Percentiles rank a stretch among this genome's conserved stretches.
phyloP scores from a whole-genome alignment of 2,113 vertebrate genomes.

The Thunnus maccoyii region DNA sequence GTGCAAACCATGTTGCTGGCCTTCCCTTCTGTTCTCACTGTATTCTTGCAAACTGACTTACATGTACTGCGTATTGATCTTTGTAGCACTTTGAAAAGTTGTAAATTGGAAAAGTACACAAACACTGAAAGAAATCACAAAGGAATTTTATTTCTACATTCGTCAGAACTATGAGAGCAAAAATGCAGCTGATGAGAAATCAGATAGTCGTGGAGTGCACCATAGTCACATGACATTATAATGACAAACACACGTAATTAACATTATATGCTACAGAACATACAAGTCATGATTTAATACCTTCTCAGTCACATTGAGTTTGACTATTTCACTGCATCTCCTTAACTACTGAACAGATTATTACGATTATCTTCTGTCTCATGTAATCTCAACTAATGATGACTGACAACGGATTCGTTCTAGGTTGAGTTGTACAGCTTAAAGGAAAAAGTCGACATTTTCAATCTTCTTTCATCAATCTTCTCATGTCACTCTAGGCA shows the following conservation, averaged over 20 bases:
- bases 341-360: slow-evolving; percentile 12
- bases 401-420: not conserved
- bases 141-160: slow-evolving; percentile 53
- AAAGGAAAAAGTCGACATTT: not conserved
- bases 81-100: not conserved
- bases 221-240: slow-evolving; percentile 10
- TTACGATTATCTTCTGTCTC: not conserved
- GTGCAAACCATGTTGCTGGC: slow-evolving; percentile 27
- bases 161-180: slow-evolving; percentile 44
- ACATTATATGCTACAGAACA: slow-evolving; percentile 44
- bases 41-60: not conserved
- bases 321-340: slow-evolving; percentile 30
- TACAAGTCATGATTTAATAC: slow-evolving; percentile 22
- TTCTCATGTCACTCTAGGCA: slow-evolving; percentile 4
- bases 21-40: slow-evolving; percentile 37
- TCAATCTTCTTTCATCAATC: not conserved
- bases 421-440: not conserved
- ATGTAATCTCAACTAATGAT: slow-evolving; percentile 4
- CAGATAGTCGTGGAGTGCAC: slow-evolving; percentile 24
- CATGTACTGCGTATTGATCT: not conserved
- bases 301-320: slow-evolving; percentile 34
- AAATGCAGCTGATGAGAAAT: slow-evolving; percentile 57
- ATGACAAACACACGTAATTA: slow-evolving; percentile 36
- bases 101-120: slow-evolving; percentile 7
- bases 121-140: slow-evolving; percentile 28